Base-by-base conservation (phyloP, 2,797 vertebrate species). In the Acropternis orthonyx region DNA sequence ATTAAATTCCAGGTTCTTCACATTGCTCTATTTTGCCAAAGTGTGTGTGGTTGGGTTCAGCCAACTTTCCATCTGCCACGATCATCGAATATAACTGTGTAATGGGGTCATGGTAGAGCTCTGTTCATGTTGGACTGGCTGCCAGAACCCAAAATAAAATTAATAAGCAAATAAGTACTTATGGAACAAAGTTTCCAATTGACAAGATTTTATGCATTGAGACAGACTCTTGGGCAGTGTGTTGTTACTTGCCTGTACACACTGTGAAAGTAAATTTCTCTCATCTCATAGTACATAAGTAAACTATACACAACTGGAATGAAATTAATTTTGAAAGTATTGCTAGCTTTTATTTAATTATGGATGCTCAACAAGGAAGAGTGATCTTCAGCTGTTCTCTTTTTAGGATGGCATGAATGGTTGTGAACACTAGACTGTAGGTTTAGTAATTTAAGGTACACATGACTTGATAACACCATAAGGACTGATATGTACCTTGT, bases 1-100 rank as follows among this genome's bases (percentile, higher is more conserved):
- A 62, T 30, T 92, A 74, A 95, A 93, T 84, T 91, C 67, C 67
- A 85, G n/a, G 69, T 63, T 95, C 72, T 78, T 22, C 58, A 18
- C 78, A 30, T 66, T 81, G 49, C 84, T 95, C 58, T 76, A 1
- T 69, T 90, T 94, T 72, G 52, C 61, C 49, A 66, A 14, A 71
- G 30, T 22, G 3, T 83, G 51, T 85, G 51, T 1, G 0, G 9
- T 84, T 86, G 39, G 34, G 14, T 83, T 85, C 34, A 82, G 82
- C 73, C 85, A 91, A 48, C 39, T 93, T 95, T 80, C 81, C 82
- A n/a, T 93, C 91, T 86, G 73, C 55, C 41, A 78, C 2, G 0
- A 7, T 86, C 46, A 34, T 92, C 32, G 55, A 32, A 48, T 75
- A 2, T 59, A 86, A 56, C 71, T 90, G 39, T 75, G 61, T 88